Base-by-base conservation (phyloP, 1,140 invertebrate genomes). In the Armadillidium nasatum region DNA sequence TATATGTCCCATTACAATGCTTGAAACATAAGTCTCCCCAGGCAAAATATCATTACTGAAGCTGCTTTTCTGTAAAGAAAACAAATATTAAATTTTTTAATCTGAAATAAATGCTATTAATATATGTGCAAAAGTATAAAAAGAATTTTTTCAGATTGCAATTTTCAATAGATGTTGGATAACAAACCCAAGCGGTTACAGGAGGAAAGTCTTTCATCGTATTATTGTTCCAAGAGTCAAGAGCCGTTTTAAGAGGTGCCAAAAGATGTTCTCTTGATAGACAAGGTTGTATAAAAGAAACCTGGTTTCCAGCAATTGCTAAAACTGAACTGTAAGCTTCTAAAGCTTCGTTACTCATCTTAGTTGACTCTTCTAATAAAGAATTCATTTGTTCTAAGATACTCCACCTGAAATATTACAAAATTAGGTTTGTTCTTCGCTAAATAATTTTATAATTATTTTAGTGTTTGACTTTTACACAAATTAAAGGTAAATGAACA, bases 21-120 rank as follows among this genome's bases (percentile, higher is more conserved):
- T 88, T 76, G 91, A 85, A 9, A 94, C 88, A 78, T 92, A 93
- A 82, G 90, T 93, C 83, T 95, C 93, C 0, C 90, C 90, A 23
- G 93, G 93, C 79, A 94, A 91, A 7, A 93, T 90, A 83, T 95
- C 92, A 80, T 89, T 90, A 19, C 89, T 88, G 83, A 90, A 92
- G 7, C 89, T 88, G 81, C 84, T 86, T 67, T 88, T 88, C 91
- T 93, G 83, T 66, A 71, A 44, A 74, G 13, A 11, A 69, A 74
- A 19, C 44, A 33, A 1, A 23, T 4, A 60, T 15, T 60, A 60
- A 2, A 33, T 10, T 22, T 21, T 3, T 11, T 4, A 21, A 70
- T 33, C 19, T 15, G 10, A 2, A n/a, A 70, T 4, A n/a, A 70
- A 70, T 3, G 0, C 15, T 21, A 70, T 13, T 23, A 70, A 22